A percentile compares a stretch with the other conserved stretches of the same genome.
Evolutionary conservation across 2,797 vertebrate genomes (phyloP).

Genomic region (Sebastolobus altivelis): DNA sequence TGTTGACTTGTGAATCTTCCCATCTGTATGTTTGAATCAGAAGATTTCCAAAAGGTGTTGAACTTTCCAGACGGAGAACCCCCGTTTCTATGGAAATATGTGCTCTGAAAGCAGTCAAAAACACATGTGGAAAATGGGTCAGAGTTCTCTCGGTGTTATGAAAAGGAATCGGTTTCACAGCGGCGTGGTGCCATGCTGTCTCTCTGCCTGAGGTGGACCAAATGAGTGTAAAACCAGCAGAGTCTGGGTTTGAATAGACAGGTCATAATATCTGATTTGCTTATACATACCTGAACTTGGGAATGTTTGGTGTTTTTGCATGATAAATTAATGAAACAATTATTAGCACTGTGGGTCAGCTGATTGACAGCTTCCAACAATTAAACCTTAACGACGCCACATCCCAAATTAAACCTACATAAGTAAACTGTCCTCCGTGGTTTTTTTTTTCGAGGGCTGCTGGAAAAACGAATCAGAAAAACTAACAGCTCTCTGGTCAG

Average conservation of each 20-base stretch:
- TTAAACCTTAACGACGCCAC: constrained; percentile 35
- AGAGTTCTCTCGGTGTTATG: constrained; percentile 6
- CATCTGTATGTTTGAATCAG: not conserved
- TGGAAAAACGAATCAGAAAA: constrained; percentile 43
- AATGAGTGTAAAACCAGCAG: constrained; percentile 12
- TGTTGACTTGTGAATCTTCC: not conserved
- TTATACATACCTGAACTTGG: not conserved
- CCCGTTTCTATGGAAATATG: not conserved
- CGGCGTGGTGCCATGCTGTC: constrained; percentile 17
- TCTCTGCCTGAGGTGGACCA: constrained; percentile 19
- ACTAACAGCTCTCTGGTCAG: constrained; percentile 50
- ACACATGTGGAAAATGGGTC: constrained; percentile 33
- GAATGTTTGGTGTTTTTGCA: not conserved
- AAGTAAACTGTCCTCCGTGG: constrained; percentile 26
- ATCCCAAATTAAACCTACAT: constrained; percentile 30
- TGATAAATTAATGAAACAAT: not conserved
- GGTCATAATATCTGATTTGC: not conserved
- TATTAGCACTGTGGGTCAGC: rapidly evolving
- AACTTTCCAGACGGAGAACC: constrained; percentile 4
- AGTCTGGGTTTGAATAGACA: not conserved
- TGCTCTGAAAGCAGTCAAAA: not conserved
- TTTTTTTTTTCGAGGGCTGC: not conserved
- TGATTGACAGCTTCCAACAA: constrained; percentile 19
- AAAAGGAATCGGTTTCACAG: constrained; percentile 38
- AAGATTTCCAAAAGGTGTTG: constrained; percentile 20